Conservation (phyloP, 2,888 invertebrate genomes). For the Pachliopta kotzebuea region DNA sequence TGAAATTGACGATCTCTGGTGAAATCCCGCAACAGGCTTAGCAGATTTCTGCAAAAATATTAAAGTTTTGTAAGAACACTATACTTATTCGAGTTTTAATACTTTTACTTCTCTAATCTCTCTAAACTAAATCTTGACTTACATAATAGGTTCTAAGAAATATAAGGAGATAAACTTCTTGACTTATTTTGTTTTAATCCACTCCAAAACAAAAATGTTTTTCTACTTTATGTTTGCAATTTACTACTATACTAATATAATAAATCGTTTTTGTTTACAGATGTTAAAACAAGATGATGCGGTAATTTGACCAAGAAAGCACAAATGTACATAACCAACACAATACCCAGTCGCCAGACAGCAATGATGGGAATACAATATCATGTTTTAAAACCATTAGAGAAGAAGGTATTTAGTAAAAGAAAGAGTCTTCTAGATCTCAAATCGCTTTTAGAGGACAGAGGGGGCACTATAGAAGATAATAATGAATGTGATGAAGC, state of each 20-base stretch:
- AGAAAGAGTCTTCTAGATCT: constrained; percentile 64
- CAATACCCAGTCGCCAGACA: constrained; percentile 39
- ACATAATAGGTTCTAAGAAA: too few relatives aligned
- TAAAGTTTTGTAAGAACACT: too few relatives aligned
- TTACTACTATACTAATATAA: neutral
- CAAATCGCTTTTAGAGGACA: constrained; percentile 70
- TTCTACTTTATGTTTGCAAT: too few relatives aligned
- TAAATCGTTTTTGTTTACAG: constrained; percentile 57
- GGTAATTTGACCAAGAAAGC: constrained; percentile 58
- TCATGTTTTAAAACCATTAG: constrained; percentile 47
- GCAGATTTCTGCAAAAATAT: too few relatives aligned
- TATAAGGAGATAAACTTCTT: too few relatives aligned
- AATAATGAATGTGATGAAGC: constrained; percentile 36
- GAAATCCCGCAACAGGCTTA: too few relatives aligned
- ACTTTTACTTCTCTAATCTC: too few relatives aligned
- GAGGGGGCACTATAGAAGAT: constrained; percentile 56
- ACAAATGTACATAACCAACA: constrained; percentile 38
- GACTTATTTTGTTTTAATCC: too few relatives aligned
- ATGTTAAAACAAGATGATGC: constrained; percentile 65
- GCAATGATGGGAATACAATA: constrained; percentile 52
- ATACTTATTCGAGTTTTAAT: too few relatives aligned
- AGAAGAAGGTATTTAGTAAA: constrained; percentile 57
- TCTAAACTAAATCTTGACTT: too few relatives aligned
- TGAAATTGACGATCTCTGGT: too few relatives aligned
- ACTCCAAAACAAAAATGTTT: too few relatives aligned